Conservation (phyloP, 2,113 vertebrate species). For the Vidua chalybeata region DNA sequence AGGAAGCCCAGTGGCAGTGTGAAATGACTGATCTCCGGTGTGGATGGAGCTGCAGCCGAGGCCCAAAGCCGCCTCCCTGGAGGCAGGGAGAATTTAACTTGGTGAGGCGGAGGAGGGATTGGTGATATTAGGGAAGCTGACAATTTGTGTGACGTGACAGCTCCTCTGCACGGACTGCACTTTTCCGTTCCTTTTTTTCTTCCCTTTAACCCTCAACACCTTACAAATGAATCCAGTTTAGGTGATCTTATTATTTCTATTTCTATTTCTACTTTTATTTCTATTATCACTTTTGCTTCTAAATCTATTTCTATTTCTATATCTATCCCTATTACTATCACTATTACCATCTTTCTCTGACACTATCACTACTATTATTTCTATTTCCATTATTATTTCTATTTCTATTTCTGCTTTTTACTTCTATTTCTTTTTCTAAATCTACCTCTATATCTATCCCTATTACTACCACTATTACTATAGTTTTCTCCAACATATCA, state of each 20-base stretch:
- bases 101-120: slow-evolving; percentile 33
- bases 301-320: neutral
- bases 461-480: no score
- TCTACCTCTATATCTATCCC: neutral
- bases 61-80: slow-evolving; percentile 28
- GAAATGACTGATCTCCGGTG: slow-evolving; percentile 63
- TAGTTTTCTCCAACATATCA: neutral
- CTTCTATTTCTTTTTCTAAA: neutral
- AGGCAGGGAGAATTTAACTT: slow-evolving; percentile 59
- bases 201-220: neutral
- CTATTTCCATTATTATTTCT: neutral
- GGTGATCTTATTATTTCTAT: neutral
- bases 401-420: neutral
- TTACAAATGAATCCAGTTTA: neutral
- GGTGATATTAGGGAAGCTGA: slow-evolving; percentile 30
- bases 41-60: slow-evolving; percentile 39
- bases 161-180: neutral
- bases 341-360: neutral
- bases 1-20: slow-evolving; percentile 59
- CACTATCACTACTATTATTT: neutral
- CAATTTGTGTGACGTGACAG: slow-evolving; percentile 47
- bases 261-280: neutral
- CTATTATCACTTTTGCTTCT: neutral
- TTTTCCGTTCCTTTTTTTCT: neutral
- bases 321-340: neutral